A percentile compares a stretch with the other conserved stretches of the same genome.
These are phyloP conservation scores for Gobio gobio DNA, from an alignment of 2,113 vertebrate genomes.

Conservation along the genomic window DNA sequence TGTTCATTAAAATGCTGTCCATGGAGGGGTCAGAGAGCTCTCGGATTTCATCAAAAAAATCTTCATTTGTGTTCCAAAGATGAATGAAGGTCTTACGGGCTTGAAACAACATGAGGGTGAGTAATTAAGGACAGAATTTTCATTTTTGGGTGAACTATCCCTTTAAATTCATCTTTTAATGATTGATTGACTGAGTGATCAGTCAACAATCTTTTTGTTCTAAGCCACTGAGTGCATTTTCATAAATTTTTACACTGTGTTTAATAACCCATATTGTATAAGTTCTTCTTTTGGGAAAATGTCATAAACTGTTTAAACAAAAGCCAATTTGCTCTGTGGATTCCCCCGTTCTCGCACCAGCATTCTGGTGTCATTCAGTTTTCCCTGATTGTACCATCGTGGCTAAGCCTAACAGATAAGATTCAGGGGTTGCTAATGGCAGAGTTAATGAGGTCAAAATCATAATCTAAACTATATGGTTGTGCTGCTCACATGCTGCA, in stretches of 20 bases:
- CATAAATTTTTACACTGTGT: not conserved
- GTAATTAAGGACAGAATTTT: no score
- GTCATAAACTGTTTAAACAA: constrained; percentile 1
- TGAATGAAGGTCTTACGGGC: no score
- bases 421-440: not conserved
- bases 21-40: no score
- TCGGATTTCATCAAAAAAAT: no score
- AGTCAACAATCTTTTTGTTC: not conserved
- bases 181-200: not conserved
- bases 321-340: not conserved
- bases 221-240: not conserved
- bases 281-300: not conserved
- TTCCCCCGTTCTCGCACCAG: not conserved
- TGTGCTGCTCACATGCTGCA: constrained; percentile 18
- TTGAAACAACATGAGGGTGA: no score
- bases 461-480: not conserved
- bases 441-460: constrained; percentile 8
- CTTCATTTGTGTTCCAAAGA: no score
- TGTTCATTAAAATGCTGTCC: no score
- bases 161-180: no score
- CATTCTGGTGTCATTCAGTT: not conserved
- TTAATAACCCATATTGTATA: not conserved
- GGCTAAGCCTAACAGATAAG: not conserved
- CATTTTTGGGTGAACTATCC: no score
- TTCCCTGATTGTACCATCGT: not conserved